Base-by-base conservation (phyloP, 2,888 invertebrate genomes). In the Disparrhopalites patrizii region DNA sequence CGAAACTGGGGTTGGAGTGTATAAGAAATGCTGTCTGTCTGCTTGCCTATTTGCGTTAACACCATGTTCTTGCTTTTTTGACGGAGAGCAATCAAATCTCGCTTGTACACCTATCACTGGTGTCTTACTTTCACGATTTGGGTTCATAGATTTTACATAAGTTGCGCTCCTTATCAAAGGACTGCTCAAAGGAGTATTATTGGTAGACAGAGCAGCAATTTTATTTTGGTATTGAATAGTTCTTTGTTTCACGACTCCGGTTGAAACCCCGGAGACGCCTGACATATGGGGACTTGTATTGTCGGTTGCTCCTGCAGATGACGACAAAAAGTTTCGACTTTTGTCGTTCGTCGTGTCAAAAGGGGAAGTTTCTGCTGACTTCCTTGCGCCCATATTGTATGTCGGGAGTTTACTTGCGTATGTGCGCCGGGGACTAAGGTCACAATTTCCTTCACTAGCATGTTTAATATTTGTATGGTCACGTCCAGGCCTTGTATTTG, bases 211-310 rank as follows among this genome's bases (percentile, higher is more conserved):
- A 4, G 58, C 62, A 10, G 57, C 23, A n/a, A 65, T 40, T 65
- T 70, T 70, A 7, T 62, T 57, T 54, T 83, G 82, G 70, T 82
- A 83, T 70, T 83, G 82, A 15, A 78, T 77, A 0, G 82, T 78
- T 27, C 82, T 77, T 62, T 83, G 82, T 1, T 81, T 76, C 0
- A 83, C 83, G 36, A 82, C 75, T 0, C 83, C 83, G 1, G 79
- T 80, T 60, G 47, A 31, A 3, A 65, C 65, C 31, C 65, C 66
- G n/a, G 63, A 67, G 66, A 72, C 68, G 30, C 68, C 67, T 28
- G 55, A 57, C 30, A 43, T 52, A 20, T 28, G 51, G 3, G 36
- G 13, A 36, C 18, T 3, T 3, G 25, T 25, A 31, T n/a, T 23
- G 7, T 5, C 27, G 3, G 25, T 1, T 3, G 28, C 50, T 30